These are phyloP conservation scores for Furcifer pardalis DNA, from an alignment of 2,797 vertebrate genomes.

Conservation along the genomic window DNA sequence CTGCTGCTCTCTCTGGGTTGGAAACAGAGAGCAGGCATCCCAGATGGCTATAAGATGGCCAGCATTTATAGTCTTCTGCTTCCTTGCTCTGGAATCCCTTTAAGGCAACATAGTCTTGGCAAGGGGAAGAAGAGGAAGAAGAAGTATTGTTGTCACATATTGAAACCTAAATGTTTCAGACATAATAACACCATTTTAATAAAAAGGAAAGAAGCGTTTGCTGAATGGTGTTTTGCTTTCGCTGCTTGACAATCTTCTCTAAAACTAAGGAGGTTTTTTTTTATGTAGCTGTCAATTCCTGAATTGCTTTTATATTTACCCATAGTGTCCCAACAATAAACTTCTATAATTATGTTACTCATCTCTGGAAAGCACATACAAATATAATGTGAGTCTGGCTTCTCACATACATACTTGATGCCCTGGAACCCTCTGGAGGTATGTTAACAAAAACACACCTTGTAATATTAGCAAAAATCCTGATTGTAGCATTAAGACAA, in stretches of 20 bases:
- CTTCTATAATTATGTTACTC: too few relatives aligned
- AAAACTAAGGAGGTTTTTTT: not conserved
- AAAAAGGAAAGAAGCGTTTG: not conserved
- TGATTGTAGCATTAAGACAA: not conserved
- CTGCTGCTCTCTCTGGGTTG: constrained; percentile 79
- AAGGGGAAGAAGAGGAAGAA: constrained; percentile 18
- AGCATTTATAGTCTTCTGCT: constrained; percentile 84
- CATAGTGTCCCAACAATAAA: too few relatives aligned
- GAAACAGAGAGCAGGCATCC: constrained; percentile 87
- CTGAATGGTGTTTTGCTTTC: not conserved
- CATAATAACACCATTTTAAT: not conserved
- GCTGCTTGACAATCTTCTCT: not conserved
- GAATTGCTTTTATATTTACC: too few relatives aligned
- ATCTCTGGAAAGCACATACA: too few relatives aligned
- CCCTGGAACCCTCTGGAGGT: not conserved
- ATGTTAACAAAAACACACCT: not conserved
- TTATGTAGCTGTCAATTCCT: too few relatives aligned
- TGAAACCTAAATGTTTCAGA: not conserved
- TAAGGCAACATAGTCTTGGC: constrained; percentile 81
- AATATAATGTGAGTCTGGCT: not conserved
- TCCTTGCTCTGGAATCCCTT: constrained; percentile 78
- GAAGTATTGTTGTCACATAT: not conserved
- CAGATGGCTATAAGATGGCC: constrained; percentile 88
- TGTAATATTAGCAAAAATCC: too few relatives aligned
- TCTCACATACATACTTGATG: not conserved